Evolutionary conservation across 1,140 invertebrate genomes (phyloP).

Genomic region (Lethrus apterus): DNA sequence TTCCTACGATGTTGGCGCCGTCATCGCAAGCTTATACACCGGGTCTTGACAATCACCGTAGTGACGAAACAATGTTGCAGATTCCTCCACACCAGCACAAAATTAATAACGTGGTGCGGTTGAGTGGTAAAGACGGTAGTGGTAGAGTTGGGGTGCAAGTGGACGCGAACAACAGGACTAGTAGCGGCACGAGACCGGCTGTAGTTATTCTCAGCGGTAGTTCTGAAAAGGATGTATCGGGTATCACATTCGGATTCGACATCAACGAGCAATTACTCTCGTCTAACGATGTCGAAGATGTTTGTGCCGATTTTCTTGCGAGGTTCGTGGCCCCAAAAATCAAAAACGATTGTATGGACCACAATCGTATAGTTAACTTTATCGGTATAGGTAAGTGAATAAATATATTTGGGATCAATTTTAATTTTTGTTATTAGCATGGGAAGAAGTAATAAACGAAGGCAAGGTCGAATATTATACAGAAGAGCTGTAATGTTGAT

Average conservation of each 20-base stretch:
- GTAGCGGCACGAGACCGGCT: constrained; percentile 43
- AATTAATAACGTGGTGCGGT: neutral
- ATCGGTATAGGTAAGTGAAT: constrained; percentile 50
- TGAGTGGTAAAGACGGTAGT: neutral
- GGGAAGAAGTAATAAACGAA: constrained; percentile 44
- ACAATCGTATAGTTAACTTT: constrained; percentile 56
- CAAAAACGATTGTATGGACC: constrained; percentile 20
- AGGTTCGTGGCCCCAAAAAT: constrained; percentile 18
- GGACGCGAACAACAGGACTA: neutral
- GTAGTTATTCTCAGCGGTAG: constrained; percentile 55
- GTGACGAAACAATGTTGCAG: neutral
- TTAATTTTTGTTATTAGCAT: constrained; percentile 38
- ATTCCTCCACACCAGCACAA: neutral
- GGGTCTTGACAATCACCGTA: no score
- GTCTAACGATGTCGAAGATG: no score
- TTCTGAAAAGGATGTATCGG: constrained; percentile 41
- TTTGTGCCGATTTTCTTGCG: constrained; percentile 19
- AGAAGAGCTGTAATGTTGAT: constrained; percentile 24
- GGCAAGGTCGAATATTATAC: constrained; percentile 36
- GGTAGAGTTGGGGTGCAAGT: neutral
- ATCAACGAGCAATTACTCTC: constrained; percentile 56
- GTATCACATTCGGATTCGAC: constrained; percentile 59
- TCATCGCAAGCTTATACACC: no score
- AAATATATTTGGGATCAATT: neutral
- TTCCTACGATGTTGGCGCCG: no score